Conservation (phyloP, 2,888 invertebrate genomes). For the Acleris cristana region DNA sequence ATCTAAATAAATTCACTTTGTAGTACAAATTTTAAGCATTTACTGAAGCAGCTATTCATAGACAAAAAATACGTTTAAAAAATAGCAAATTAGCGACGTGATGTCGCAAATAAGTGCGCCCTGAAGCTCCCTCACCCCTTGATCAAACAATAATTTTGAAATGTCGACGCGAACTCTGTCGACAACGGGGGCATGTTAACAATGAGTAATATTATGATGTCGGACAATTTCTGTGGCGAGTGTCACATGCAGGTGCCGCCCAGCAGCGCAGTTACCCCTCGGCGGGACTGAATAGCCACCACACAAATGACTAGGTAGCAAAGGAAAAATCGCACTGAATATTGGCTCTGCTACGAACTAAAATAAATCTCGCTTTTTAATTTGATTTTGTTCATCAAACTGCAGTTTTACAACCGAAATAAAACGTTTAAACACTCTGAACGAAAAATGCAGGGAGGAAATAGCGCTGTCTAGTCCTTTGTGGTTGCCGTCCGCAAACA, state of each 20-base stretch:
- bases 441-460: constrained; percentile 19
- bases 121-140: constrained; percentile 17
- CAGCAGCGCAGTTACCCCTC: constrained; percentile 61
- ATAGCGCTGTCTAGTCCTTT: constrained; percentile 43
- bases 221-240: constrained; percentile 45
- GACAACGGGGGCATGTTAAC: constrained; percentile 46
- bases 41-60: too few relatives aligned
- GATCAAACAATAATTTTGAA: constrained; percentile 26
- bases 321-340: constrained; percentile 10
- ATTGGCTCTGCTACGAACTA: neutral
- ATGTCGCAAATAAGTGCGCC: constrained; percentile 19
- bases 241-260: constrained; percentile 71
- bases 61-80: neutral
- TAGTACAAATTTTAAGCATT: too few relatives aligned
- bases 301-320: constrained; percentile 17
- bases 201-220: constrained; percentile 60
- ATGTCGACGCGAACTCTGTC: constrained; percentile 21
- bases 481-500: constrained; percentile 41
- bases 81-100: constrained; percentile 11
- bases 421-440: constrained; percentile 3
- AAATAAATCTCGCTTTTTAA: neutral
- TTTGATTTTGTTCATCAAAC: neutral
- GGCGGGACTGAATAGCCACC: constrained; percentile 25
- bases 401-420: constrained; percentile 8
- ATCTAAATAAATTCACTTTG: neutral